Base-by-base conservation (phyloP, 2,113 vertebrate genomes). In the Aleadryas rufinucha region DNA sequence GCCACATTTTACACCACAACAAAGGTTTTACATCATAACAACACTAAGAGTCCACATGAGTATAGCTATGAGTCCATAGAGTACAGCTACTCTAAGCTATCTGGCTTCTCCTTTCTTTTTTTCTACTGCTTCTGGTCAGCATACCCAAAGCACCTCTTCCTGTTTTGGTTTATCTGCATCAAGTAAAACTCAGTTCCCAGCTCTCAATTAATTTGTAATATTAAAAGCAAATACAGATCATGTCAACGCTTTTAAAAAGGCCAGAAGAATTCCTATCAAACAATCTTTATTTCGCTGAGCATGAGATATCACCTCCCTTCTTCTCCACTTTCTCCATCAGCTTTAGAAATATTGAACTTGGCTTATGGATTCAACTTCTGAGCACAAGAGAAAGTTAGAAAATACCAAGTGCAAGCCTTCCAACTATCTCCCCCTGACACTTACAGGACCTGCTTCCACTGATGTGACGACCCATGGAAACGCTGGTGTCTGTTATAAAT, bases 391-490 rank as follows among this genome's bases (percentile, higher is more conserved):
- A 24, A 59, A 79, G 35, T 71, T 31, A 69, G 37, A 72, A 85
- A 69, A 92, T 28, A 44, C 31, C 41, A 89, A 47, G 27, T 47
- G 47, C 37, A 66, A 89, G 30, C 41, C 42, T 79, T 84, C 30
- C 22, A 92, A 20, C 52, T 85, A 13, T 47, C 49, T 54, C 49
- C 44, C 17, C 13, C 44, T n/a, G 28, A 84, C 30, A 56, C 39
- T 83, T 35, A 30, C 12, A 49, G 37, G 31, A 76, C 28, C 19
- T 49, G 22, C 28, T 44, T 75, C 16, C 5, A 3, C 14, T 45
- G 28, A 41, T 27, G 24, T 39, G 52, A 59, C 0, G 0, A 30
- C 6, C 60, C 28, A 30, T 17, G 14, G 24, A 16, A 10, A 35
- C 5, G 23, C 10, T 13, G 3, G 26, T 61, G 13, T 47, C 21